Base-by-base conservation (phyloP, 2,888 invertebrate species). In the Gymnocheta viridis region DNA sequence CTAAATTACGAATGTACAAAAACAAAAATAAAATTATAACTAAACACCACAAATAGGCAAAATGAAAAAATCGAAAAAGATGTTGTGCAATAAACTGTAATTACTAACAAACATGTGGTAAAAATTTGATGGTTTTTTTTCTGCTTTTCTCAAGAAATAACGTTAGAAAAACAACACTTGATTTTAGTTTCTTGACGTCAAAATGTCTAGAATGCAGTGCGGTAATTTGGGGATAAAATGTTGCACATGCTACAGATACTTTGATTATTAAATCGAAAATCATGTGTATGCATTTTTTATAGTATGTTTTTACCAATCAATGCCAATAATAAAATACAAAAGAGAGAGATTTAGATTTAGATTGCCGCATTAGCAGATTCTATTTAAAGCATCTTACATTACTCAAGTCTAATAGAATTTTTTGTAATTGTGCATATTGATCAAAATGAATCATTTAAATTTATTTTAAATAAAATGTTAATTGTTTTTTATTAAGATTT, bases 131-230 rank as follows among this genome's bases (percentile, higher is more conserved):
- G 17, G 19, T 70, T 27, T 14, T 14, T 14, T 77, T 67, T 27
- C 12, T 58, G 10, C 12, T 54, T 27, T 38, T 32, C 19, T 24
- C 3, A 41, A 41, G 66, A 74, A 74, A 73, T 73, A 38, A 74
- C 69, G 47, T 44, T 44, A 14, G 32, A 19, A 44, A 74, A 76
- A 74, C 6, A 69, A 22, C 47, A 47, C 22, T 60, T 74, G 69
- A 38, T 70, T 62, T 14, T 19, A 19, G n/a, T 62, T 69, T 14
- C 64, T 74, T 74, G 82, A 79, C 79, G 82, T 74, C 82, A 70
- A 70, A 69, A 27, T 70, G 79, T 82, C 82, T 80, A 66, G 69
- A 62, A 27, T 69, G 27, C 35, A 69, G 64, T 67, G 35, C 54
- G 60, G 72, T 35, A 67, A 73, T 69, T 69, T 79, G n/a, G 41